A percentile compares a stretch with the other conserved stretches of the same genome.
Evolutionary conservation across 2,888 invertebrate genomes (phyloP).

Genomic region (Cloeon dipterum): DNA sequence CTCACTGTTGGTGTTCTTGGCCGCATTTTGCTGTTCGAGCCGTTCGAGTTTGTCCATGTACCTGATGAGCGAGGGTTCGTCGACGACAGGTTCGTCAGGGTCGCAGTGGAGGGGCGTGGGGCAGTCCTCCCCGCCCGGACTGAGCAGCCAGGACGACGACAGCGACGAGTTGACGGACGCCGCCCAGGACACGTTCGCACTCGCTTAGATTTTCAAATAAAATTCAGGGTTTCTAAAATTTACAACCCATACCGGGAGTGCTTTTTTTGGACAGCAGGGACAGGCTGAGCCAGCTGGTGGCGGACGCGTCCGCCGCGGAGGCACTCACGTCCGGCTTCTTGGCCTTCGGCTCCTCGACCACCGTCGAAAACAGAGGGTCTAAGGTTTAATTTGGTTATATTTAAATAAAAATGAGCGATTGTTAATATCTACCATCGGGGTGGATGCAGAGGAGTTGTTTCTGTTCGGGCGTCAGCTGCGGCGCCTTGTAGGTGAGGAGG

Average conservation of each 20-base stretch:
- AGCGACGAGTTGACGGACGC: not conserved
- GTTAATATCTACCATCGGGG: not conserved
- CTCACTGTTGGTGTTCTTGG: too few species aligned
- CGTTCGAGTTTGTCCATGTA: not conserved
- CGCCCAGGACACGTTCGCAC: too few species aligned
- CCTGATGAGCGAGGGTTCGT: not conserved
- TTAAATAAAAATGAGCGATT: not conserved
- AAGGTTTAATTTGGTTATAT: not conserved
- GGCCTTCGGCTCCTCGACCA: not conserved
- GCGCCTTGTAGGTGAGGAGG: not conserved
- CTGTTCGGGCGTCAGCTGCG: not conserved
- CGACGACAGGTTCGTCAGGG: not conserved
- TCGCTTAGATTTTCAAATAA: not conserved
- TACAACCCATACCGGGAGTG: too few species aligned
- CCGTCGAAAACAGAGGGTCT: not conserved
- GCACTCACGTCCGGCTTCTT: too few species aligned
- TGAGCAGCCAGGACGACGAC: not conserved
- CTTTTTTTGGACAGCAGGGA: not conserved
- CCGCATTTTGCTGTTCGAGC: not conserved
- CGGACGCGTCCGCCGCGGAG: not conserved
- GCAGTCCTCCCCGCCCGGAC: not conserved
- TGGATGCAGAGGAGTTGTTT: not conserved
- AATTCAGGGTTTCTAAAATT: too few species aligned
- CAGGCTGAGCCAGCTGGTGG: not conserved
- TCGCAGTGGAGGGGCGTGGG: not conserved